Conservation (phyloP, 2,888 invertebrate species). For the Cacoxenus indagator region DNA sequence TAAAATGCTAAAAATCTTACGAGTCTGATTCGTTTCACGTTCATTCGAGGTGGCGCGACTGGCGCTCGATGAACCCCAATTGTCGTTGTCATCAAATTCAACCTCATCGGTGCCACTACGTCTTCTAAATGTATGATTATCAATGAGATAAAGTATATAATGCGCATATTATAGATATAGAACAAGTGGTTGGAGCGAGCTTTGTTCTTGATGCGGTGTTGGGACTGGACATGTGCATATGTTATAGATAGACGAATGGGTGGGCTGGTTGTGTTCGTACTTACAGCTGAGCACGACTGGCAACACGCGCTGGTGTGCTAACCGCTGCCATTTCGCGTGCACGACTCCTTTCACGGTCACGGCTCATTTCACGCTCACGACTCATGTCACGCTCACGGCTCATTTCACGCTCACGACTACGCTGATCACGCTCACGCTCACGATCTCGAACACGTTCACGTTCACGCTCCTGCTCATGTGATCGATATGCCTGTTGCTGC, state of each 20-base stretch:
- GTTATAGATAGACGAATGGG: too few relatives aligned
- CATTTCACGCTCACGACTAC: constrained; percentile 48
- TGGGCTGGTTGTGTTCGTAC: too few relatives aligned
- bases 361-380: constrained; percentile 41
- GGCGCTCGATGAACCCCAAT: constrained; percentile 63
- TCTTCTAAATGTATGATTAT: constrained; percentile 45
- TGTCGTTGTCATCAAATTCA: constrained; percentile 51
- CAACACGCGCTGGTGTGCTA: constrained; percentile 54
- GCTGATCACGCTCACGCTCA: constrained; percentile 39
- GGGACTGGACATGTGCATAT: constrained; percentile 9
- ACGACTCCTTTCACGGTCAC: constrained; percentile 54
- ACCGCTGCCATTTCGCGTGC: constrained; percentile 50
- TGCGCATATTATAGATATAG: not conserved
- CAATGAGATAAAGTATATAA: constrained; percentile 11
- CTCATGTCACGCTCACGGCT: constrained; percentile 41
- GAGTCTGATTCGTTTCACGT: constrained; percentile 59
- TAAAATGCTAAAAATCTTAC: constrained; percentile 50
- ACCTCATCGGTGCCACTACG: constrained; percentile 42
- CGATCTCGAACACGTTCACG: constrained; percentile 43
- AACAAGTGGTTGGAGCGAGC: not conserved
- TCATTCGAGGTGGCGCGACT: constrained; percentile 63
- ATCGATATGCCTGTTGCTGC: constrained; percentile 40
- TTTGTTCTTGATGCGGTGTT: constrained; percentile 30
- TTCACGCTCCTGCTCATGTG: constrained; percentile 39
- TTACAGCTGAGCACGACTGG: constrained; percentile 55